Evolutionary conservation across 2,888 invertebrate species (phyloP), one percentile per base, ranked within the genome.

Genomic region (Drosophila affinis): DNA sequence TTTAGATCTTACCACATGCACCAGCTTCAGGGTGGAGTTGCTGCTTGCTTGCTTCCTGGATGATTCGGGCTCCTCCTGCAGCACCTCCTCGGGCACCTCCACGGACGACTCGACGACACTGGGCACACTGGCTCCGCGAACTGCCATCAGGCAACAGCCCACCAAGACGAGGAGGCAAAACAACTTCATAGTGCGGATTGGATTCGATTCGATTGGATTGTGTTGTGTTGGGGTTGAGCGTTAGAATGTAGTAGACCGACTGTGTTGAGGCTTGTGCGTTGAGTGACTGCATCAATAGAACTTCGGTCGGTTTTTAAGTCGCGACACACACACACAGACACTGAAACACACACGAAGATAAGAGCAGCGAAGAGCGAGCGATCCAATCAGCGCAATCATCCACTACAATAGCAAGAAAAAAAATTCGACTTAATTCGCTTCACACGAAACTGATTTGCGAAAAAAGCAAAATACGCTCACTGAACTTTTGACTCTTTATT

Each of bases 1-100:
- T 34, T 47, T 48, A 54, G 7, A 7, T n/a, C 59, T 83, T 80
- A 89, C 90, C 86, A 90, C 76, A 79, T 89, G 88, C n/a, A 85
- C 81, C 49, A 89, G 65, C 56, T 89, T 78, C 68, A 89, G 57
- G n/a, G 83, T 87, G 18, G 81, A 78, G 18, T 74, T 39, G 39
- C 39, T 39, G 39, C 17, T 47, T 18, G 24, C n/a, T n/a, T n/a
- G n/a, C n/a, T 29, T 24, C 7, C 14, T 44, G 12, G 53, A 29
- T 39, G 7, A 14, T 39, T n/a, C 7, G 24, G 32, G 48, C 21
- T 44, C 48, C 9, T 44, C 24, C 10, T 39, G 24, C 9, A 10
- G 34, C 34, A 34, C 12, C 39, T n/a, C 44, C 32, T 49, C 39
- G n/a, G 39, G 9, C 7, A 63, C 46, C 46, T 55, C 57, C 27